Evolutionary conservation across 2,888 invertebrate species (phyloP).

Genomic region (Teleogryllus oceanicus): DNA sequence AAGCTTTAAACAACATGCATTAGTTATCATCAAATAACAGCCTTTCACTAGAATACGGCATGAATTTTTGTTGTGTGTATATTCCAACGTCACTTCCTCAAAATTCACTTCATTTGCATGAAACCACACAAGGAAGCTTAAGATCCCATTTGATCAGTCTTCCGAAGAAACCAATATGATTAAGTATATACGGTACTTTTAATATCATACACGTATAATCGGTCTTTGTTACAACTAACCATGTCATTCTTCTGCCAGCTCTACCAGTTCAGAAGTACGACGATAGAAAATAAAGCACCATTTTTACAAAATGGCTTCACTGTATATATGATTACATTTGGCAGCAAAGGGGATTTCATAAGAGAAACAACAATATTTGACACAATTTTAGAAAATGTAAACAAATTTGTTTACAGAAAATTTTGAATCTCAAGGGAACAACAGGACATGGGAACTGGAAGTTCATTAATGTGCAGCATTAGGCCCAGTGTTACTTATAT

Average conservation of each 20-base stretch:
- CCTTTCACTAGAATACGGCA: not conserved
- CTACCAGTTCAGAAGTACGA: not conserved
- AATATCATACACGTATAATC: not conserved
- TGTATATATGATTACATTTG: conserved; percentile 10
- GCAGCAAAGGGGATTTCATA: conserved; percentile 18
- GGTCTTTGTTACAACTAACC: not conserved
- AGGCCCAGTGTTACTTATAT: conserved; percentile 18
- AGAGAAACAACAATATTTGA: not conserved
- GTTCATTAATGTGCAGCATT: conserved; percentile 3
- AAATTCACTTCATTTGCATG: not conserved
- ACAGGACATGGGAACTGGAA: not conserved
- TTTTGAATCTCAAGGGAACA: not conserved
- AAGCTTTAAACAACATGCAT: conserved; percentile 9
- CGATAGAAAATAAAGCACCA: not conserved
- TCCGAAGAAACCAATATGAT: not conserved
- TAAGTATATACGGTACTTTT: conserved; percentile 6
- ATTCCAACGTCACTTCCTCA: not conserved
- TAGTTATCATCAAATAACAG: not conserved
- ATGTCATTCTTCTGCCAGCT: conserved; percentile 6
- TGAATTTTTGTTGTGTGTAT: not conserved
- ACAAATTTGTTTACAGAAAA: conserved; percentile 9
- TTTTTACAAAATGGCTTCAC: conserved; percentile 11
- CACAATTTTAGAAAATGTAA: conserved; percentile 1
- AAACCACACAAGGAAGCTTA: not conserved
- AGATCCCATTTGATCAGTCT: not conserved